Base-by-base conservation (phyloP, 2,797 vertebrate genomes). In the Lindbergichthys nudifrons region DNA sequence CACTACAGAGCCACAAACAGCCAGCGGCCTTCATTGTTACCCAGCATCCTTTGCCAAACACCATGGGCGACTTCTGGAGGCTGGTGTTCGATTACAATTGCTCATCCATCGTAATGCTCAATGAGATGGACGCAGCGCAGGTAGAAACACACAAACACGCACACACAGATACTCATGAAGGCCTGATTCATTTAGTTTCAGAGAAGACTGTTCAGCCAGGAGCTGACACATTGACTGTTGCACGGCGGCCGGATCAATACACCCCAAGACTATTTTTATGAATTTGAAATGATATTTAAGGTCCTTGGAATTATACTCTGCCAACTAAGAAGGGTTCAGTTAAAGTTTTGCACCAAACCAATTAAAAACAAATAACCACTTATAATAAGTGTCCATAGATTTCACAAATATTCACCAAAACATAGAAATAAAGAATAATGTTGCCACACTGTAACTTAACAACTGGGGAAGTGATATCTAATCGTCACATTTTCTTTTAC, bases 81-180 rank as follows among this genome's bases (percentile, higher is more conserved):
- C 93, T 99, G 88, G 98, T 98, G 89, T 99, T 99, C 1, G 97
- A 99, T 85, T 99, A 99, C 84, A 97, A 98, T 95, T 99, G 98
- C 92, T 98, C 97, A 54, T 98, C 98, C 0, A 96, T 99, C 12
- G 96, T 99, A 75, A 99, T 99, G 98, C 93, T 99, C 70, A 99
- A 99, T 1, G 98, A 99, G 91, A 96, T 99, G 96, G 97, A 99
- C 53, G 95, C 97, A 10, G 94, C 96, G 0, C 98, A 99, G 96
- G 98, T 98, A 80, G 3, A n/a, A 21, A 2, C 57, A 42, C 43
- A 51, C 65, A 47, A 2, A 59, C 36, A 54, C 2, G 3, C 15
- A 43, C 12, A 36, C 23, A 54, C 59, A 50, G 10, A 65, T 3
- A 51, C 12, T 9, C 43, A 10, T 1, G 9, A 7, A 36, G 8